phyloP scores from a whole-genome alignment of 92 coral and sea anemone species.

The Siderastrea siderea region DNA sequence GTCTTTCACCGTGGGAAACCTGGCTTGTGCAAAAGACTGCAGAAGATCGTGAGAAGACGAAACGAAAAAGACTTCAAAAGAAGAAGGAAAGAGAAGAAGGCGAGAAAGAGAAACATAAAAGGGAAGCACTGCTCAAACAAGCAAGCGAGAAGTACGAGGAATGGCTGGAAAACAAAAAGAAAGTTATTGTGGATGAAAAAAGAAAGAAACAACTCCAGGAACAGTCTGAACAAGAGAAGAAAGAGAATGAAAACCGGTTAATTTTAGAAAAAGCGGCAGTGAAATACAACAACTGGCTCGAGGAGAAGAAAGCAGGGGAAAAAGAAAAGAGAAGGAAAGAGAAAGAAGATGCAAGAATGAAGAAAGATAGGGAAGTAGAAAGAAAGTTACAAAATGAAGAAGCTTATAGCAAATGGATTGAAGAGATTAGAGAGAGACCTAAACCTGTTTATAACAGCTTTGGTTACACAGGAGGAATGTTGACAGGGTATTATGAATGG shows the following conservation, averaged over 20 bases:
- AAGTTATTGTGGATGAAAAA: slow-evolving; percentile 52
- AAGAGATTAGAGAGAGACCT: slow-evolving; percentile 71
- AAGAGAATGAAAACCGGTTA: slow-evolving; percentile 64
- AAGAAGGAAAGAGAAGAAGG: slow-evolving; percentile 59
- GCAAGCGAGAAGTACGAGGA: slow-evolving; percentile 71
- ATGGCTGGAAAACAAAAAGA: slow-evolving; percentile 82
- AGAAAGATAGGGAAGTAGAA: slow-evolving; percentile 81
- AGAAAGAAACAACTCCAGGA: slow-evolving; percentile 52
- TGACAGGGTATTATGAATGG: slow-evolving; percentile 96
- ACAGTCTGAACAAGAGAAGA: slow-evolving; percentile 48
- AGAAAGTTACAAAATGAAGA: slow-evolving; percentile 81
- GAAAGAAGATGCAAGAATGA: slow-evolving; percentile 61
- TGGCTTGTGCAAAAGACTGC: slow-evolving; percentile 89
- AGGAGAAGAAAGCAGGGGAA: slow-evolving; percentile 70
- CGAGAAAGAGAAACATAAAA: slow-evolving; percentile 47
- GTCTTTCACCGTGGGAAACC: slow-evolving; percentile 91
- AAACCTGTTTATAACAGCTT: slow-evolving; percentile 73
- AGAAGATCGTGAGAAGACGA: slow-evolving; percentile 78
- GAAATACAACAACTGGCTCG: slow-evolving; percentile 80
- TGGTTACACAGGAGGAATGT: slow-evolving; percentile 80
- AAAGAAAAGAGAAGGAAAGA: slow-evolving; percentile 58
- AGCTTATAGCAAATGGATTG: slow-evolving; percentile 89
- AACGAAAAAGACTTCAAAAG: slow-evolving; percentile 52
- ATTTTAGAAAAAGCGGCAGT: slow-evolving; percentile 83
- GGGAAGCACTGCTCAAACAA: slow-evolving; percentile 56